Percentiles rank a stretch among this genome's conserved stretches.
phyloP scores from a whole-genome alignment of 2,888 invertebrate genomes.

The Cataglyphis altisquamis region DNA sequence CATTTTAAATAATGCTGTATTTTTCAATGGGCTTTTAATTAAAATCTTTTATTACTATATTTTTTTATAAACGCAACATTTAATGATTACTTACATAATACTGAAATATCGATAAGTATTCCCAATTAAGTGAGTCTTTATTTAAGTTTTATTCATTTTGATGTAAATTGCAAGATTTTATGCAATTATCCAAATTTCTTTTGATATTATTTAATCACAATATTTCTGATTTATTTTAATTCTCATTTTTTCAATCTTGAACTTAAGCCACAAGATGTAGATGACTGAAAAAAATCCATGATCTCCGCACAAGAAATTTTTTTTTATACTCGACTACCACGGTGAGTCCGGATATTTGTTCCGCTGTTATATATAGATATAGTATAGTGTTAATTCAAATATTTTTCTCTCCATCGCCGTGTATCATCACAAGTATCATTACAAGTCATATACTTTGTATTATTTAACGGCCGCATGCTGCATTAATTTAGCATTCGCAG shows the following conservation, averaged over 20 bases:
- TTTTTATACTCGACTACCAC: background rate
- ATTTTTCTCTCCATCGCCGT: constrained; percentile 7
- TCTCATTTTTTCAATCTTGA: background rate
- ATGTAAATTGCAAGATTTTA: background rate
- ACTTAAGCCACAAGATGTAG: background rate
- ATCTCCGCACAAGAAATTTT: background rate
- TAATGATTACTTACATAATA: constrained; percentile 29
- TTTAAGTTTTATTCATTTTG: constrained; percentile 8
- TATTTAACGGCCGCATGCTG: constrained; percentile 64
- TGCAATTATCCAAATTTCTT: background rate
- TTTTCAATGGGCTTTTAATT: background rate
- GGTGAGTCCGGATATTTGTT: constrained; percentile 1
- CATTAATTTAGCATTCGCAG: constrained; percentile 61
- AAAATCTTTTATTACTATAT: background rate
- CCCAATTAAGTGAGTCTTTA: constrained; percentile 6
- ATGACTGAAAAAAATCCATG: background rate
- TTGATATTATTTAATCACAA: background rate
- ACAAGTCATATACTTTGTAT: constrained; percentile 47
- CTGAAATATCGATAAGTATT: constrained; percentile 3
- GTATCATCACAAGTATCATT: constrained; percentile 19
- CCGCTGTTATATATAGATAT: constrained; percentile 20
- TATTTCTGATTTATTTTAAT: background rate
- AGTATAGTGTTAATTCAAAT: background rate
- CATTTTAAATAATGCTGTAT: background rate
- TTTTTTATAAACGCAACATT: constrained; percentile 1